A percentile compares a stretch with the other conserved stretches of the same genome.
Evolutionary conservation across 2,888 invertebrate genomes (phyloP).

Genomic region (Pseudococcus jackbeardsleyi): DNA sequence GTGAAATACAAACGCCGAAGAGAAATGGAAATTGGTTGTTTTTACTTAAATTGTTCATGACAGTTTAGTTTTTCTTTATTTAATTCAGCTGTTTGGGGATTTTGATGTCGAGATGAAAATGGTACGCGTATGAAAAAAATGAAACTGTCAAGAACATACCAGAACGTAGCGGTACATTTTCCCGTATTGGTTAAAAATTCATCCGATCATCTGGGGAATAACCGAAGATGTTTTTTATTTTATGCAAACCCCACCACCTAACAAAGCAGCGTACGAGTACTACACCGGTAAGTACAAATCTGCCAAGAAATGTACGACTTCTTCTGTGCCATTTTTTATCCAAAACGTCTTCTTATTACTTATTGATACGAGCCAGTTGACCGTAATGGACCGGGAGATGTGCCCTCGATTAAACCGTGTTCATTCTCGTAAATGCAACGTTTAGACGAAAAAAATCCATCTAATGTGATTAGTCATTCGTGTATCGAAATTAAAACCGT

Average conservation of each 20-base stretch:
- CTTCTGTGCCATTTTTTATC: background rate
- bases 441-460: background rate
- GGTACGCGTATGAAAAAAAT: slow-evolving; percentile 40
- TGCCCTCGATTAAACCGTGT: slow-evolving; percentile 25
- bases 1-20: slow-evolving; percentile 19
- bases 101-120: slow-evolving; percentile 46
- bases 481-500: slow-evolving; percentile 46
- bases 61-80: slow-evolving; percentile 56
- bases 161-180: slow-evolving; percentile 27
- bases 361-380: background rate
- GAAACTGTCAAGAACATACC: slow-evolving; percentile 50
- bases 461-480: slow-evolving; percentile 45
- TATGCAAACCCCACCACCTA: slow-evolving; percentile 17
- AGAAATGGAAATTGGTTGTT: slow-evolving; percentile 54
- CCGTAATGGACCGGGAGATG: slow-evolving; percentile 20
- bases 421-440: background rate
- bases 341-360: background rate
- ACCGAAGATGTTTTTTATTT: slow-evolving; percentile 49
- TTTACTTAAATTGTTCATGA: slow-evolving; percentile 51
- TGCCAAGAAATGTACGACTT: background rate
- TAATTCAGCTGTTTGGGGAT: slow-evolving; percentile 53
- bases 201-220: slow-evolving; percentile 52
- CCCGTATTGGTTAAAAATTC: slow-evolving; percentile 43
- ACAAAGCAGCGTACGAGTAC: slow-evolving; percentile 6
- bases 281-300: background rate